Percentiles rank a stretch among this genome's conserved stretches.
Evolutionary conservation across 1,140 invertebrate genomes (phyloP).

Genomic region (Drosophila bifasciata): DNA sequence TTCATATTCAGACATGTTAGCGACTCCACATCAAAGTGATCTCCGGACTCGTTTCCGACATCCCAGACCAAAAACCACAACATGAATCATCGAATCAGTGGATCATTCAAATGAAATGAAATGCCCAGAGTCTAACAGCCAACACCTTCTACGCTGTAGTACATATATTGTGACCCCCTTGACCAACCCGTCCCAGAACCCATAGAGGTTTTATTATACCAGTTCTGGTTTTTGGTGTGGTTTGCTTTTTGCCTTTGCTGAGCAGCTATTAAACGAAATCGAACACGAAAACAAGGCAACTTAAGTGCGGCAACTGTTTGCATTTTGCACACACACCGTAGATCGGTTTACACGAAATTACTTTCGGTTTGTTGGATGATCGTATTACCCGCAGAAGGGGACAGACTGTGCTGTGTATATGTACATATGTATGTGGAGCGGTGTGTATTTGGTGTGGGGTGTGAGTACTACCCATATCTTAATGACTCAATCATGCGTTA

Average conservation of each 20-base stretch:
- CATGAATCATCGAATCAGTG: constrained; percentile 44
- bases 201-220: constrained; percentile 35
- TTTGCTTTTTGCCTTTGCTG: constrained; percentile 13
- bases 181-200: background rate
- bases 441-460: background rate
- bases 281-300: constrained; percentile 46
- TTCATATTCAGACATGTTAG: constrained; percentile 16
- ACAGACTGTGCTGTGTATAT: too few species aligned
- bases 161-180: constrained; percentile 10
- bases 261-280: constrained; percentile 38
- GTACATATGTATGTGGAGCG: too few species aligned
- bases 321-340: constrained; percentile 55
- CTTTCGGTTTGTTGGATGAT: constrained; percentile 20
- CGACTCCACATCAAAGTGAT: constrained; percentile 3
- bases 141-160: constrained; percentile 26
- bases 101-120: constrained; percentile 50
- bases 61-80: constrained; percentile 1
- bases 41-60: background rate
- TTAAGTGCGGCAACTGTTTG: constrained; percentile 51
- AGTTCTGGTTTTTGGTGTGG: constrained; percentile 24
- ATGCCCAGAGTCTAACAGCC: constrained; percentile 3
- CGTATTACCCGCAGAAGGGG: constrained; percentile 22
- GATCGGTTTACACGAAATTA: constrained; percentile 61
- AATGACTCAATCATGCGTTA: constrained; percentile 61
- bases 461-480: constrained; percentile 22